Evolutionary conservation across 2,113 vertebrate species (phyloP), one percentile per base, ranked within the genome.

Genomic region (Thymallus thymallus): DNA sequence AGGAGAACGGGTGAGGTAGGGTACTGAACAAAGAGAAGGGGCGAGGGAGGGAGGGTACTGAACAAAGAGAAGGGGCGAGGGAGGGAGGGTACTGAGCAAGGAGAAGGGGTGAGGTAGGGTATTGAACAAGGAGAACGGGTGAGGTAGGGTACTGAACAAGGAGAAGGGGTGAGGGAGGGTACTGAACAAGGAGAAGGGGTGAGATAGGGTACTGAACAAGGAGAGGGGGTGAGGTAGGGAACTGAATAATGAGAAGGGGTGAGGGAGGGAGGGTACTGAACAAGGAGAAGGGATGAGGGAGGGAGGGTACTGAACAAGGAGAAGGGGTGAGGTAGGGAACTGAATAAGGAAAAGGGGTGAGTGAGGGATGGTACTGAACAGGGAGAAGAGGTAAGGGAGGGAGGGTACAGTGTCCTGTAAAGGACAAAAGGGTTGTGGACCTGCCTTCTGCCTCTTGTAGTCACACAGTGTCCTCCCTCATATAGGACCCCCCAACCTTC

Each of bases 401-500:
- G 22, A 58, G 48, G 12, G 18, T 5, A 30, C 20, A 6, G 7
- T 70, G 55, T 5, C 23, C 64, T 73, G 69, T 84, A 76, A 87
- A 88, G 88, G 88, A 88, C 82, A 84, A 78, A 90, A 80, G 86
- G 83, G 71, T 71, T n/a, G 71, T 80, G 79, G 68, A 85, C 79
- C 80, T 80, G 79, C 71, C 74, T 77, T 32, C 71, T 68, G 48
- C 51, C 72, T 73, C 71, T 67, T 63, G 78, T 67, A n/a, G 3
- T 72, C 72, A 73, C 83, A 77, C 63, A 78, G 14, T 83, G 80
- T 77, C 76, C 89, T 91, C 85, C 84, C 80, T 91, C 89, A 91
- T 91, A 73, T 70, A 51, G 35, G 35, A 41, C 9, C 35, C 35
- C 35, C 75, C 80, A 84, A 84, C 81, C 87, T 86, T 85, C 58